Evolutionary conservation across 2,113 vertebrate species (phyloP), one percentile per base, ranked within the genome.

Genomic region (Hippocampus barbouri): DNA sequence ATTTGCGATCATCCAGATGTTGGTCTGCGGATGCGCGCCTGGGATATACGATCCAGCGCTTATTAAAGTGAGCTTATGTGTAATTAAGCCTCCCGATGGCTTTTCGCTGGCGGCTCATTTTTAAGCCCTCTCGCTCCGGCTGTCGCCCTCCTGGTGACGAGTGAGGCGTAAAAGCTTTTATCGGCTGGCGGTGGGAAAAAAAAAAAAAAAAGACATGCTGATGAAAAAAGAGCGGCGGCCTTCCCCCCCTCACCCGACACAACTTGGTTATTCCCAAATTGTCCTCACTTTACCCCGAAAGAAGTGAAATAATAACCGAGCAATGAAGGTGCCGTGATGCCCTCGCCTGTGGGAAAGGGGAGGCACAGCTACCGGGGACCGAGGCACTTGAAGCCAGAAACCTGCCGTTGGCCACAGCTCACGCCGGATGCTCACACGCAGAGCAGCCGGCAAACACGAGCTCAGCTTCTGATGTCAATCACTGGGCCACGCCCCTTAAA

Each of bases 61-160:
- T 88, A 89, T 89, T 87, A 89, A 87, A 87, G 78, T 81, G 76
- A 86, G 87, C 84, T 85, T 83, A 86, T 77, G 84, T 79, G 78
- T 88, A 86, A 90, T 88, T 86, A 90, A 86, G 85, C 77, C 77
- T 90, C 76, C 81, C 77, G 80, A 81, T 80, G 81, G 82, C 74
- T 79, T 85, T 79, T 78, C 69, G 79, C 84, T 76, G 66, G 78
- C 83, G 79, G 76, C 81, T 84, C 75, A 60, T 47, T 65, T 69
- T 79, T 82, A 84, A 83, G 78, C 66, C 69, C 74, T 66, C 40
- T 66, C 70, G 80, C 73, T 68, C 62, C 18, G 53, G 71, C 70
- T 76, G 73, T 81, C 77, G 70, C 71, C 68, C 56, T 63, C 10
- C 49, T 70, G 81, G 76, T 70, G 85, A 84, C 68, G 83, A 87